Evolutionary conservation across 2,797 vertebrate species (phyloP).

Genomic region (Linurgus olivaceus): DNA sequence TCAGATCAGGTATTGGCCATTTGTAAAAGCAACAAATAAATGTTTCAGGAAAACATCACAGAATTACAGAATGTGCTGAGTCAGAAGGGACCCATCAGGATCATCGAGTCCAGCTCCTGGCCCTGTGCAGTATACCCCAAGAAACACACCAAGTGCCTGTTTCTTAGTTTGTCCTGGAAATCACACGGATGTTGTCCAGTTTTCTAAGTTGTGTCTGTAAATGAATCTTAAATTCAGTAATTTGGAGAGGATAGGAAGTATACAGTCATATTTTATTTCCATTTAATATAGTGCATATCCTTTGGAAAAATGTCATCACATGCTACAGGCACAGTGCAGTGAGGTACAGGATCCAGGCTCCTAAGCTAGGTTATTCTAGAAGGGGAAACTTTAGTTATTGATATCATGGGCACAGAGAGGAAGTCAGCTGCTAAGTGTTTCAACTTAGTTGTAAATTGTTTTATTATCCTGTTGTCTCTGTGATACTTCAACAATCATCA

Average conservation of each 20-base stretch:
- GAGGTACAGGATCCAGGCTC: neutral
- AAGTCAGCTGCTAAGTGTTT: neutral
- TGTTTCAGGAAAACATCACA: neutral
- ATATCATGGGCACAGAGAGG: neutral
- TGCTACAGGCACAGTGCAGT: neutral
- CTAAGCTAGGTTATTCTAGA: neutral
- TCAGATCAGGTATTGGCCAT: neutral
- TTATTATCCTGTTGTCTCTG: neutral
- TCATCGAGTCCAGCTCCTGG: fast-evolving
- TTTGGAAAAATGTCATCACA: neutral
- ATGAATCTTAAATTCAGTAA: neutral
- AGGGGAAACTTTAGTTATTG: neutral
- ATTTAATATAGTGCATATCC: neutral
- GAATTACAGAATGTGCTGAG: neutral
- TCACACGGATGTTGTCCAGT: neutral
- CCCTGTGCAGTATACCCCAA: neutral
- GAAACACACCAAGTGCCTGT: neutral
- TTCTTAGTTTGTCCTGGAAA: neutral
- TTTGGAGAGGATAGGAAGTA: neutral
- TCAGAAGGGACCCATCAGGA: neutral
- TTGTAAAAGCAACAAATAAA: neutral
- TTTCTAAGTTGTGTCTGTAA: neutral
- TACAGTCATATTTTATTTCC: neutral
- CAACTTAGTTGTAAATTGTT: neutral
- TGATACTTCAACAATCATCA: neutral